Base-by-base conservation (phyloP, 2,797 vertebrate species). In the Clarias pachynema region DNA sequence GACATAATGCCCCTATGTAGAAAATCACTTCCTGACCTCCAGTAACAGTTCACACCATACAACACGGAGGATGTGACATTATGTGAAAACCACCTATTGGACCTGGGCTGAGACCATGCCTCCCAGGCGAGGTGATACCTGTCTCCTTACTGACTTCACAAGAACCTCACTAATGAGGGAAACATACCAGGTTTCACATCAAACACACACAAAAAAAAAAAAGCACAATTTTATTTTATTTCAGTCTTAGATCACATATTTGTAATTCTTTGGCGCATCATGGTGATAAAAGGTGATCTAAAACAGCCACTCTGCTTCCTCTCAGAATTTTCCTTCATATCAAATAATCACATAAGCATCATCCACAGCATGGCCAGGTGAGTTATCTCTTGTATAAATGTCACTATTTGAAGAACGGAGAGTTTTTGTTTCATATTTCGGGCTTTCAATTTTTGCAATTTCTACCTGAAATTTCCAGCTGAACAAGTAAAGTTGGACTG, bases 401-500 rank as follows among this genome's bases (percentile, higher is more conserved):
- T 63, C 12, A 63, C 26, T 63, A 26, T 62, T 63, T 62, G 15
- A 12, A 79, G 44, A 63, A 5, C 12, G 53, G 3, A 20, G 4
- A 12, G 53, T 34, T 57, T 75, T 5, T 31, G 18, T 40, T 79
- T 79, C 14, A 62, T 40, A 24, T 44, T 79, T 16, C 24, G 7
- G 2, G 26, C 16, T 20, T n/a, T 79, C 7, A 0, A 59, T 2
- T 24, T 20, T 34, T 78, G 20, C 75, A 49, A 49, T 12, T 49
- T 49, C 44, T 31, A 7, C 20, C 29, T 40, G 14, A 63, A 79
- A 18, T 60, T 69, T 84, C 22, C 62, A 79, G n/a, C 40, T 60
- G 40, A 72, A 29, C 29, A 81, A 29, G 40, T 77, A 82, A 63
- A 86, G 34, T 53, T 18, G 18, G 53, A 26, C 62, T 82, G 70